Conservation (phyloP, 64 coral and sea anemone genomes). For the Acropora tenuis region DNA sequence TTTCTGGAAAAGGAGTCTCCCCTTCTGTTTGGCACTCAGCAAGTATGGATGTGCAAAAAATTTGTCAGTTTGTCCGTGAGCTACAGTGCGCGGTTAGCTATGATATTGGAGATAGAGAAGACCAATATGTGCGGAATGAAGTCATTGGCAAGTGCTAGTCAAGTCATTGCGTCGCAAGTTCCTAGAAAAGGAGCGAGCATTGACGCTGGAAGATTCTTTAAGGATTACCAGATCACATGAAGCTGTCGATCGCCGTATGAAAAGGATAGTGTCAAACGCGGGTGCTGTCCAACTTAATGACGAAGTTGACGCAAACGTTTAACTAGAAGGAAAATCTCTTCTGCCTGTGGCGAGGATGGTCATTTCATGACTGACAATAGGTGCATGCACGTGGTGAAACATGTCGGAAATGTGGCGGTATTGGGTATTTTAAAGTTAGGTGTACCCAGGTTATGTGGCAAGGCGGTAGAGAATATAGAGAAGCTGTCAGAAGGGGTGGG, state of each 20-base stretch:
- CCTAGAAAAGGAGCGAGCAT: neutral
- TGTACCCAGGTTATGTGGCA: neutral
- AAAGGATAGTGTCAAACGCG: neutral
- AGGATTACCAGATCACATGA: neutral
- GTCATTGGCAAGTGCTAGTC: neutral
- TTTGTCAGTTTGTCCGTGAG: slow-evolving; percentile 49
- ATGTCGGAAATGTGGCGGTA: neutral
- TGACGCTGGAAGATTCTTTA: slow-evolving; percentile 15
- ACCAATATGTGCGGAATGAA: neutral
- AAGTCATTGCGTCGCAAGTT: neutral
- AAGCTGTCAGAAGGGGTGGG: neutral
- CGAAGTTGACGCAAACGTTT: neutral
- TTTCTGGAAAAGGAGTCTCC: neutral
- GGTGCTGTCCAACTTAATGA: neutral
- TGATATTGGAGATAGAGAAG: neutral
- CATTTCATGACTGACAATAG: neutral
- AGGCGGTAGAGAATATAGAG: neutral
- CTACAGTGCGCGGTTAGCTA: slow-evolving; percentile 36
- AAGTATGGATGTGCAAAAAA: neutral
- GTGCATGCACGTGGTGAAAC: neutral
- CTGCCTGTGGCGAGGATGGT: neutral
- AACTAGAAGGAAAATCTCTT: neutral
- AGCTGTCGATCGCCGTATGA: neutral
- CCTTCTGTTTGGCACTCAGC: neutral
- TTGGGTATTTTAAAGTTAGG: slow-evolving; percentile 7